Evolutionary conservation across 1,140 invertebrate genomes (phyloP).

Genomic region (Papilio polyxenes): DNA sequence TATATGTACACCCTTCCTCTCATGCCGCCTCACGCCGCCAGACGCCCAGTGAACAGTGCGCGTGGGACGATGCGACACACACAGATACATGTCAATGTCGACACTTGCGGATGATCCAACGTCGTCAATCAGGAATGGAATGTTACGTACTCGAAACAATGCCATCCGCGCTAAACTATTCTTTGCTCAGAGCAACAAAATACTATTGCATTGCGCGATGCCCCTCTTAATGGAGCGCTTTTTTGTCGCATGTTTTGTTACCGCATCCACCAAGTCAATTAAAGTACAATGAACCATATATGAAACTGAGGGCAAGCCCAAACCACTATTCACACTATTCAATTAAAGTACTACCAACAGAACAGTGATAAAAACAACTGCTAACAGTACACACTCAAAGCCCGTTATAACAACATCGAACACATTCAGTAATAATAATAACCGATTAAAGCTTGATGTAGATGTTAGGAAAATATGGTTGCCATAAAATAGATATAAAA

Average conservation of each 20-base stretch:
- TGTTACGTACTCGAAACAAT: not conserved
- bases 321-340: too few relatives aligned
- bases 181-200: not conserved
- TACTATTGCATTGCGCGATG: not conserved
- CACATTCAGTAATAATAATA: too few relatives aligned
- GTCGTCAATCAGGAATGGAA: constrained; percentile 4
- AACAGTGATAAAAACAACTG: not conserved
- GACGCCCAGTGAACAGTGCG: not conserved
- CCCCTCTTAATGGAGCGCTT: not conserved
- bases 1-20: constrained; percentile 68
- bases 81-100: too few relatives aligned
- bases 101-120: not conserved
- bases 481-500: too few relatives aligned
- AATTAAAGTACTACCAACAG: not conserved
- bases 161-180: not conserved
- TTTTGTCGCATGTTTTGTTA: not conserved
- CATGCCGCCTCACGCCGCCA: not conserved
- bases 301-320: not conserved
- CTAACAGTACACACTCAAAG: too few relatives aligned
- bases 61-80: not conserved
- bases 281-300: not conserved
- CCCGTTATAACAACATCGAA: too few relatives aligned
- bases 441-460: too few relatives aligned
- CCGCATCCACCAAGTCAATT: not conserved
- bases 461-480: too few relatives aligned